Evolutionary conservation across 2,888 invertebrate species (phyloP).

Genomic region (Drosophila testacea): DNA sequence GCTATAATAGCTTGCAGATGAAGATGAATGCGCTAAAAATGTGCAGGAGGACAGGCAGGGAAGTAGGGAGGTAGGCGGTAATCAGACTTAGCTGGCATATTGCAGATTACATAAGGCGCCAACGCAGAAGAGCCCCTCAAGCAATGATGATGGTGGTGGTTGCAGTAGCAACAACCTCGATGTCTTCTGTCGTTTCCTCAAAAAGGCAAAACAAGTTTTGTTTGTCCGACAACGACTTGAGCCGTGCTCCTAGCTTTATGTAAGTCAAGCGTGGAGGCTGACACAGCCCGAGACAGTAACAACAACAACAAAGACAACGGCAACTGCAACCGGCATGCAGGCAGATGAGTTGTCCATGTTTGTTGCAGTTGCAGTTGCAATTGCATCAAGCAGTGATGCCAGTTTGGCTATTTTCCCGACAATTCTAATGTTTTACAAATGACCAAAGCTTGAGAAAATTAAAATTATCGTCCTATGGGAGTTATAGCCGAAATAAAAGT

Average conservation of each 20-base stretch:
- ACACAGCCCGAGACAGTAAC: conserved; percentile 39
- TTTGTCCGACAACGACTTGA: conserved; percentile 58
- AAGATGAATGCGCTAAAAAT: conserved; percentile 68
- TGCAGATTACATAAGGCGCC: conserved; percentile 72
- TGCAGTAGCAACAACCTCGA: conserved; percentile 73
- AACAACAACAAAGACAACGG: conserved; percentile 10
- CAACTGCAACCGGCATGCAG: conserved; percentile 43
- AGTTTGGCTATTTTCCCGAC: no score
- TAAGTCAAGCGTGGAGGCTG: conserved; percentile 75
- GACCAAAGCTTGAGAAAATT: no score
- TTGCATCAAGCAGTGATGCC: no score
- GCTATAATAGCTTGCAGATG: conserved; percentile 57
- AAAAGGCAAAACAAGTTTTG: conserved; percentile 73
- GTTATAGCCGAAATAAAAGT: no score
- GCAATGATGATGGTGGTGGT: conserved; percentile 12
- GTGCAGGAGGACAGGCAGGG: conserved; percentile 2
- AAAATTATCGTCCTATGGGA: no score
- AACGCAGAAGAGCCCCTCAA: conserved; percentile 70
- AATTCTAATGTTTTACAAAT: no score
- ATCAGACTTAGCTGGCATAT: conserved; percentile 12
- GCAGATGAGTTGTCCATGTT: conserved; percentile 71
- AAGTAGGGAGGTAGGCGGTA: background rate
- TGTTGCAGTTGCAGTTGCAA: conserved; percentile 33
- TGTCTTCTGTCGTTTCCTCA: conserved; percentile 73
- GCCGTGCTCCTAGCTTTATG: conserved; percentile 75